Evolutionary conservation across 2,888 invertebrate genomes (phyloP).

Genomic region (Lamproptera curius): DNA sequence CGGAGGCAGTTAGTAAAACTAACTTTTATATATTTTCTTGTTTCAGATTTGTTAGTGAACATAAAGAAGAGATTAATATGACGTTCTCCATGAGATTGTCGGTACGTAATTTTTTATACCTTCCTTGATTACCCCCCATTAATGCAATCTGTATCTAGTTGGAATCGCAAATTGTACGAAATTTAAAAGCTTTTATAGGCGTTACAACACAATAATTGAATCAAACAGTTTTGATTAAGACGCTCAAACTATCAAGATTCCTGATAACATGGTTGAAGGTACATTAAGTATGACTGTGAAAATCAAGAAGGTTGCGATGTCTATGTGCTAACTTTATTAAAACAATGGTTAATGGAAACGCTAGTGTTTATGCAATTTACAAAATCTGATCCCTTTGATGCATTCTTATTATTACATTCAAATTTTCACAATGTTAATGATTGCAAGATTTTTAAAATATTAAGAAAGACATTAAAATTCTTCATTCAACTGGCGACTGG

Average conservation of each 20-base stretch:
- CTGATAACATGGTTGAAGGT: constrained; percentile 38
- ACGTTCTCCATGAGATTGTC: constrained; percentile 52
- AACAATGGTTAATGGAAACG: constrained; percentile 54
- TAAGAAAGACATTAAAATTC: too few relatives aligned
- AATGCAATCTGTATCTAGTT: constrained; percentile 24
- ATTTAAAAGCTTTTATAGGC: constrained; percentile 12
- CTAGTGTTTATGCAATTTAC: constrained; percentile 37
- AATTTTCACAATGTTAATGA: too few relatives aligned
- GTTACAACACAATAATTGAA: constrained; percentile 38
- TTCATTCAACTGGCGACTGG: too few relatives aligned
- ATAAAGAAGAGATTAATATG: constrained; percentile 40
- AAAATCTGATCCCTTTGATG: constrained; percentile 28
- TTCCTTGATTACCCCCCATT: constrained; percentile 11
- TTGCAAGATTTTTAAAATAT: too few relatives aligned
- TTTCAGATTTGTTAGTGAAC: constrained; percentile 49
- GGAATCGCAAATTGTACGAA: constrained; percentile 22
- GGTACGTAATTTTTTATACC: constrained; percentile 36
- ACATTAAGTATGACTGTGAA: constrained; percentile 39
- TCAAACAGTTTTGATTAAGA: constrained; percentile 48
- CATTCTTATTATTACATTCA: constrained; percentile 4
- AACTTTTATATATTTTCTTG: constrained; percentile 35
- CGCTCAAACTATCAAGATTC: constrained; percentile 57
- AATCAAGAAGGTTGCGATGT: constrained; percentile 48
- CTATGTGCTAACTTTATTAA: constrained; percentile 49
- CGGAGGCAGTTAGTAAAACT: too few relatives aligned